These are phyloP conservation scores for Drosophila colorata DNA, from an alignment of 2,888 invertebrate species.

Conservation along the genomic window DNA sequence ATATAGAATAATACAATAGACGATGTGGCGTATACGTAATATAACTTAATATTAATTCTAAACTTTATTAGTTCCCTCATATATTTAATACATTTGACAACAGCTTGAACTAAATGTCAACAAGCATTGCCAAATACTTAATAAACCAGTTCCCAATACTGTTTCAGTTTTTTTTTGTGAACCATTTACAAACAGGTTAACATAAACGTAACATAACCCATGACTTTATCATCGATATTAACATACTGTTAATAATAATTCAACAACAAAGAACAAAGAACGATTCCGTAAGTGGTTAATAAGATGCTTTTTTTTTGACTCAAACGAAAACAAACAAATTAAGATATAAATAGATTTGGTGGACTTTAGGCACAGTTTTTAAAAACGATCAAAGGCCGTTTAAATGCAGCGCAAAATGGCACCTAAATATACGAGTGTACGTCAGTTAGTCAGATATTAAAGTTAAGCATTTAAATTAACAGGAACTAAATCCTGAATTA, in stretches of 20 bases:
- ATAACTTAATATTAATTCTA: neutral
- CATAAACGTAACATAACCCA: neutral
- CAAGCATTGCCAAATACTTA: too few species aligned
- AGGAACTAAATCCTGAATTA: neutral
- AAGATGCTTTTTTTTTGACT: neutral
- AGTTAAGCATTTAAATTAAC: neutral
- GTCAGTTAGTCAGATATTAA: too few species aligned
- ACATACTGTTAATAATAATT: constrained; percentile 6
- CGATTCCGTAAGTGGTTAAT: neutral
- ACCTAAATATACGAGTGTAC: neutral
- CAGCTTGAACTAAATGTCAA: too few species aligned
- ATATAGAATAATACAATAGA: neutral
- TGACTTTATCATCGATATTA: neutral
- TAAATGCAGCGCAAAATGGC: neutral
- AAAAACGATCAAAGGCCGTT: neutral
- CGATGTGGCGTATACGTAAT: neutral
- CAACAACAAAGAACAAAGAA: constrained; percentile 11
- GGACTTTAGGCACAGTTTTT: neutral
- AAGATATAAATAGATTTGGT: constrained; percentile 11
- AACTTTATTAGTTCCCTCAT: neutral
- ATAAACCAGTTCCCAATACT: too few species aligned
- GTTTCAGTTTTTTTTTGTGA: neutral
- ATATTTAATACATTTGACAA: too few species aligned
- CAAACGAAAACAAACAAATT: constrained; percentile 1
- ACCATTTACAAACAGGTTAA: neutral